These are phyloP conservation scores for Cryptocheilus praepositus DNA, from an alignment of 2,888 invertebrate species.

Conservation along the genomic window DNA sequence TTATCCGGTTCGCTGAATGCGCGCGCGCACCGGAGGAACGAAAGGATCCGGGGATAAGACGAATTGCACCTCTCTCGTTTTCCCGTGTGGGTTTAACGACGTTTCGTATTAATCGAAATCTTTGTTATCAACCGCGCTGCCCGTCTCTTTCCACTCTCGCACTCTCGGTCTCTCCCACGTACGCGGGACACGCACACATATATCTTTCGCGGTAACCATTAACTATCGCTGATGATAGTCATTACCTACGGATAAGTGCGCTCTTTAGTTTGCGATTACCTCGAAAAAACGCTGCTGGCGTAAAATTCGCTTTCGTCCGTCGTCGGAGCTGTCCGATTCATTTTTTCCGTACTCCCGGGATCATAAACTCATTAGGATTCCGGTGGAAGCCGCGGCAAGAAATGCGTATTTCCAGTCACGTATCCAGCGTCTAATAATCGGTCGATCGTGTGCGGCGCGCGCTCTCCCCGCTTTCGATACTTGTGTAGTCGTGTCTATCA, in stretches of 20 bases:
- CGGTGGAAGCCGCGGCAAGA: conserved; percentile 11
- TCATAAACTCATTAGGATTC: conserved; percentile 30
- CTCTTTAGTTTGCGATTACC: conserved; percentile 1
- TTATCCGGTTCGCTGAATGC: conserved; percentile 1
- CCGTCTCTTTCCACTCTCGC: not conserved
- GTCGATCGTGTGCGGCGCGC: conserved; percentile 32
- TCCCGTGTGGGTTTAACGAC: not conserved
- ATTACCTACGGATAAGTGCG: not conserved
- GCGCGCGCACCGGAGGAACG: not conserved
- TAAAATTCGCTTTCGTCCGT: conserved; percentile 1
- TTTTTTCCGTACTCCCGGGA: not conserved
- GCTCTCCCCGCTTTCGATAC: not conserved
- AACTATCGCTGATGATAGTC: conserved; percentile 2
- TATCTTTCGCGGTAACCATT: not conserved
- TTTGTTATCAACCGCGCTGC: not conserved
- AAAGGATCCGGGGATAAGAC: not conserved
- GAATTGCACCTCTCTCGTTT: not conserved
- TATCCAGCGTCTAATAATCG: conserved; percentile 51
- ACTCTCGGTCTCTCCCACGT: not conserved
- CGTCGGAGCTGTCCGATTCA: not conserved
- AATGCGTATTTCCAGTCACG: conserved; percentile 40
- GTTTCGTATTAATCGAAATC: too few species aligned
- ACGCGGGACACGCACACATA: not conserved
- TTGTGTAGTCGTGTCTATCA: not conserved
- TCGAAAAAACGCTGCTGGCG: not conserved